Percentiles rank a stretch among this genome's conserved stretches.
Conservation (phyloP, 2,888 invertebrate species). For the Sarcophaga variegata region DNA sequence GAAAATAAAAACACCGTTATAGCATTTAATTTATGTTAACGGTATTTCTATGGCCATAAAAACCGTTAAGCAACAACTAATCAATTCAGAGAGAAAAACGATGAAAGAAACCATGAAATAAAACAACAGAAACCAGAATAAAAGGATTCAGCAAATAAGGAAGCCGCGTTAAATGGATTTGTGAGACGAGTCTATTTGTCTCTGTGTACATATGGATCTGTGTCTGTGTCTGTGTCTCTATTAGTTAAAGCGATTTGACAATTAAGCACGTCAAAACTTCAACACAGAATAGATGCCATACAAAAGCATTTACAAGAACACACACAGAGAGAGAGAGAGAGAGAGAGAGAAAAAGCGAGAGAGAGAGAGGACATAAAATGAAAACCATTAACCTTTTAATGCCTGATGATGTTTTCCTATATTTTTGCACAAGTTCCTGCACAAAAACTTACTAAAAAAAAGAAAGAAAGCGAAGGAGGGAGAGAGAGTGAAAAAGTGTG, state of each 20-base stretch:
- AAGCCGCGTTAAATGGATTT: constrained; percentile 44
- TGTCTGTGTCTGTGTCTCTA: neutral
- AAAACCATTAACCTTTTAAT: constrained; percentile 46
- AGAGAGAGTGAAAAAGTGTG: neutral
- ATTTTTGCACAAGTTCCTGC: no score
- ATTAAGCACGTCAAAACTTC: constrained; percentile 31
- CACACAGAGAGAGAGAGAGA: neutral
- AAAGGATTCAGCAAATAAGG: constrained; percentile 43
- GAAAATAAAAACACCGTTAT: neutral
- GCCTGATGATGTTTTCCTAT: neutral
- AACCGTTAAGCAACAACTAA: neutral
- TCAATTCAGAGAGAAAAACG: neutral
- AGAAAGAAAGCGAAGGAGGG: no score
- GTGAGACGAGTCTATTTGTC: neutral
- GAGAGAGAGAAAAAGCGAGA: neutral
- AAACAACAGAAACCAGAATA: neutral
- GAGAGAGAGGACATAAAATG: constrained; percentile 18
- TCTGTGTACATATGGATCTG: neutral
- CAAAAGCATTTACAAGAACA: neutral
- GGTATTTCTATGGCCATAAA: constrained; percentile 16
- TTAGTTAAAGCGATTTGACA: constrained; percentile 59
- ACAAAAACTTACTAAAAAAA: no score
- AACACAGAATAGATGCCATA: neutral
- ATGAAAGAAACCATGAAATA: neutral
- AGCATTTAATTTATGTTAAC: constrained; percentile 45